These are phyloP conservation scores for Centrocercus urophasianus DNA, from an alignment of 2,113 vertebrate genomes.

Conservation along the genomic window DNA sequence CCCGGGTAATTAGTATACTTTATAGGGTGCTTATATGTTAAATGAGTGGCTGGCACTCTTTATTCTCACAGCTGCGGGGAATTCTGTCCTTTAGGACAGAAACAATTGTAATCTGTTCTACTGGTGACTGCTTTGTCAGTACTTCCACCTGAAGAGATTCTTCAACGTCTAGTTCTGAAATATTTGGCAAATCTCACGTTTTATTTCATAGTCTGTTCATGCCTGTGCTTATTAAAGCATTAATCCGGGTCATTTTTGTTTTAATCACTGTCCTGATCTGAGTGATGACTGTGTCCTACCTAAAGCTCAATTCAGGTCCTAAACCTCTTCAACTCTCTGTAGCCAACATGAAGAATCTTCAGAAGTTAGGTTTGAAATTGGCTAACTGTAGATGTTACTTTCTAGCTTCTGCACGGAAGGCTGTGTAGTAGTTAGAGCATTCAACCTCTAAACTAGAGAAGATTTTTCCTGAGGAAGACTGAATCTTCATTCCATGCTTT, in stretches of 20 bases:
- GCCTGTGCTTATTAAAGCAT: background rate
- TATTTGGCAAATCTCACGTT: background rate
- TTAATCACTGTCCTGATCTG: background rate
- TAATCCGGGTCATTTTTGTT: background rate
- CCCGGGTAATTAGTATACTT: background rate
- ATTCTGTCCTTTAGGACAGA: background rate
- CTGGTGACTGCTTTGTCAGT: background rate
- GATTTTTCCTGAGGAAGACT: background rate
- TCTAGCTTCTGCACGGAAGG: background rate
- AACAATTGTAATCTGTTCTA: background rate
- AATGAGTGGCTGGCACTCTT: background rate
- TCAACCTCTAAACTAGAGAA: background rate
- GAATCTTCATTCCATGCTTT: background rate
- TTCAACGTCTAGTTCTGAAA: background rate
- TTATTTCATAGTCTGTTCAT: background rate
- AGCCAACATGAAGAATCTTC: background rate
- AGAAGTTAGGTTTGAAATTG: background rate
- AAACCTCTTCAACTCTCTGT: background rate
- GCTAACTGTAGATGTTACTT: background rate
- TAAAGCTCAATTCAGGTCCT: background rate
- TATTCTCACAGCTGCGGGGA: background rate
- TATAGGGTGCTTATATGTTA: background rate
- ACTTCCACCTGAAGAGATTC: background rate
- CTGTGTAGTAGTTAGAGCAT: background rate
- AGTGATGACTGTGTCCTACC: background rate